These are phyloP conservation scores for Pseudomyrmex concolor DNA, from an alignment of 1,140 invertebrate genomes.

Conservation along the genomic window DNA sequence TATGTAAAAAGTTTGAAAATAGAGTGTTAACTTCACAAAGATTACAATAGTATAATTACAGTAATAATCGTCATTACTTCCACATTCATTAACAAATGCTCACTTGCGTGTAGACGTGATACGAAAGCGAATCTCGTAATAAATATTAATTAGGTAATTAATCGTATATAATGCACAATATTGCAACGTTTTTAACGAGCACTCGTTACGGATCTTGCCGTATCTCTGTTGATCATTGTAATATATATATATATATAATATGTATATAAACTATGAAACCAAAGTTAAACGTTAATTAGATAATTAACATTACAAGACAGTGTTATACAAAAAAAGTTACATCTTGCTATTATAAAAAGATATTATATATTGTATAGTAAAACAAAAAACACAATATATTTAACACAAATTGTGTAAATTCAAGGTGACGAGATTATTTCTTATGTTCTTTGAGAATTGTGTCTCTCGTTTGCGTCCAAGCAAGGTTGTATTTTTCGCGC, in stretches of 20 bases:
- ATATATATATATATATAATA: not conserved
- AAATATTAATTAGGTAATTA: slow-evolving; percentile 53
- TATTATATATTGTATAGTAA: no score
- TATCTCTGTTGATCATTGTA: slow-evolving; percentile 2
- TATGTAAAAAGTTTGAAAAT: not conserved
- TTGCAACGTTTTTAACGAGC: slow-evolving; percentile 32
- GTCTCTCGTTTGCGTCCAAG: not conserved
- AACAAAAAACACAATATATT: not conserved
- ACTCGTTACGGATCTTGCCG: slow-evolving; percentile 2
- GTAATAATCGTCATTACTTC: not conserved
- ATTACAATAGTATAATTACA: not conserved
- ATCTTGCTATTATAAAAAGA: not conserved
- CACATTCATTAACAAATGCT: slow-evolving; percentile 11
- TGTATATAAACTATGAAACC: not conserved
- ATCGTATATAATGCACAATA: slow-evolving; percentile 5
- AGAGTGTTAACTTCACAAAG: not conserved
- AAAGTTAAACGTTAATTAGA: slow-evolving; percentile 32
- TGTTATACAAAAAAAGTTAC: not conserved
- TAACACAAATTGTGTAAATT: not conserved
- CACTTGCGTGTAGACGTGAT: not conserved
- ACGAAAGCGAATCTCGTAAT: slow-evolving; percentile 30
- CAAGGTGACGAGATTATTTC: no score
- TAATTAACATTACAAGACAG: slow-evolving; percentile 19
- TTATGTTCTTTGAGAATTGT: not conserved
- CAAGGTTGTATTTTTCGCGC: slow-evolving; percentile 10